Evolutionary conservation across 64 coral and sea anemone genomes (phyloP), one percentile per base, ranked within the genome.

Genomic region (Exaiptasia diaphana): DNA sequence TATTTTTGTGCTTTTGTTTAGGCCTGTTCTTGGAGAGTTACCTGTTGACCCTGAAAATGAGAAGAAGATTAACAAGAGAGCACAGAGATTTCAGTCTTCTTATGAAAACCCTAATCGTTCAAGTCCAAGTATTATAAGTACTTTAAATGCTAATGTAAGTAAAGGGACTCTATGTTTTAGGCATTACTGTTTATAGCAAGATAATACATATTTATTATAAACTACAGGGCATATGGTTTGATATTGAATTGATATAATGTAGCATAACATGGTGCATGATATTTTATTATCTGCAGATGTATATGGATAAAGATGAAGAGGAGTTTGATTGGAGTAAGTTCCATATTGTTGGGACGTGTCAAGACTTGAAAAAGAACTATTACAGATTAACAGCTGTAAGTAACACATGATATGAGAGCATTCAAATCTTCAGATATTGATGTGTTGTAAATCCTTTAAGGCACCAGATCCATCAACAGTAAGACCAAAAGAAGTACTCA

Each of bases 381-480:
- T 92, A 88, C 49, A 81, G 95, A 6, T 75, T 99, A 9, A 99
- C 89, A 48, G 67, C 95, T 12, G 95, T 99, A 81, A 85, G 95
- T 81, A 23, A 37, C 14, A 69, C 10, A 22, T 5, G 8, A 21
- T 65, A 62, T 62, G 26, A n/a, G n/a, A n/a, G n/a, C n/a, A n/a
- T n/a, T n/a, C n/a, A n/a, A n/a, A n/a, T n/a, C n/a, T n/a, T n/a
- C n/a, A n/a, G n/a, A n/a, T n/a, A 68, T 68, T 46, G 15, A 46
- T 21, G 25, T 55, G 52, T 55, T 55, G 17, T 15, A 55, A 5
- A 15, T 63, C 17, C 28, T 20, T 40, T 2, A 18, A 99, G 95
- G 89, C 95, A 69, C 95, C 95, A 39, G 95, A 99, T 74, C 89
- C 95, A 32, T 88, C 95, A 11, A 99, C 95, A 32, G 95, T 99